Evolutionary conservation across 2,113 vertebrate species (phyloP).

Genomic region (Calypte anna): DNA sequence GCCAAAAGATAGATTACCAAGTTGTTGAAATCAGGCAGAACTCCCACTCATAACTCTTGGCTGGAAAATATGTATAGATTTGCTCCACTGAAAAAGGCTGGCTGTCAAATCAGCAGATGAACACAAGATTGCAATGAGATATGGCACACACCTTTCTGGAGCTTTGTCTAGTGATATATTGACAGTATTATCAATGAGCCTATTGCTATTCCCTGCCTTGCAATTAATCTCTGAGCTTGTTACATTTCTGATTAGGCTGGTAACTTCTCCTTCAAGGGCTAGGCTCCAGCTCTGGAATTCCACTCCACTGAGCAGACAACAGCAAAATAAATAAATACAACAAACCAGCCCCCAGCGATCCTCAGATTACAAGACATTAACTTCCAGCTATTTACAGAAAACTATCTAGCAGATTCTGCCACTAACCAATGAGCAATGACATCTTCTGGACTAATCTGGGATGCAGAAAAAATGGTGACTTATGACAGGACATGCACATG

Average conservation of each 20-base stretch:
- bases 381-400: background rate
- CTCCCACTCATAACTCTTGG: conserved; percentile 66
- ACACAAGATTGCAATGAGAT: background rate
- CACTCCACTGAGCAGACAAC: background rate
- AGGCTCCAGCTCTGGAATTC: background rate
- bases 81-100: conserved; percentile 52
- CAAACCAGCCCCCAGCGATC: accelerated
- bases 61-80: conserved; percentile 64
- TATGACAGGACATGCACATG: background rate
- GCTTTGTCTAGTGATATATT: background rate
- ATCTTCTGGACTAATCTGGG: background rate
- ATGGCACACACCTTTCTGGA: background rate
- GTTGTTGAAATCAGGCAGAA: conserved; percentile 53
- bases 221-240: background rate
- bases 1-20: conserved; percentile 69
- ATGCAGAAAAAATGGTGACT: background rate
- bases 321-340: background rate
- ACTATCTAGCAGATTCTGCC: background rate
- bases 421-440: background rate
- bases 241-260: background rate
- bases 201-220: background rate
- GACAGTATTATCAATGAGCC: background rate
- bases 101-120: conserved; percentile 46
- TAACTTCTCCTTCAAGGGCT: background rate
- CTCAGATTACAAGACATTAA: background rate